Evolutionary conservation across 2,888 invertebrate genomes (phyloP).

Genomic region (Hecatera dysodea): DNA sequence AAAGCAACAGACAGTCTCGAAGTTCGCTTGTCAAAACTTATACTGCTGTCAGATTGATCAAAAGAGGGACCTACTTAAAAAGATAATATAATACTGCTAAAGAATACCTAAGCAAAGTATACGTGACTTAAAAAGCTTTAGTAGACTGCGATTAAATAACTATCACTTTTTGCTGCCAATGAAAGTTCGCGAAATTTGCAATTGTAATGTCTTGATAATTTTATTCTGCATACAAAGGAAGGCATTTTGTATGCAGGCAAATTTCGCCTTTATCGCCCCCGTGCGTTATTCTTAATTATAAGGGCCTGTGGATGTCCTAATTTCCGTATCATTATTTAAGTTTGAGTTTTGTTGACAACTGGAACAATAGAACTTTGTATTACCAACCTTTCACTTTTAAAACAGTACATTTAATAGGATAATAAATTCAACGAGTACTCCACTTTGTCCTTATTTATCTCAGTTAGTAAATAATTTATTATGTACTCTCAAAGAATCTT

Average conservation of each 20-base stretch:
- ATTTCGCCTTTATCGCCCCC: conserved; percentile 39
- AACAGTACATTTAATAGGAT: conserved; percentile 4
- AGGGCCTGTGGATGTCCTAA: conserved; percentile 26
- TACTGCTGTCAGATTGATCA: conserved; percentile 19
- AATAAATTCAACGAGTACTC: conserved; percentile 25
- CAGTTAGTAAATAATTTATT: conserved; percentile 25
- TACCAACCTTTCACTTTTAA: conserved; percentile 1
- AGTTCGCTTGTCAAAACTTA: conserved; percentile 15
- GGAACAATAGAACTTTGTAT: conserved; percentile 18
- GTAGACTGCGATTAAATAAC: conserved; percentile 55
- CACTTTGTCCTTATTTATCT: conserved; percentile 35
- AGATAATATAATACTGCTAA: conserved; percentile 5
- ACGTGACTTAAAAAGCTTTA: conserved; percentile 22
- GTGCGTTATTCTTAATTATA: conserved; percentile 51
- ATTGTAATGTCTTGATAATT: conserved; percentile 59
- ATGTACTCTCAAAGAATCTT: conserved; percentile 24
- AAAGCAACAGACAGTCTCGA: not conserved
- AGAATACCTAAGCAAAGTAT: conserved; percentile 20
- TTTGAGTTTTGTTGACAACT: conserved; percentile 17
- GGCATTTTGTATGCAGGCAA: conserved; percentile 30
- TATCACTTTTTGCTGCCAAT: conserved; percentile 56
- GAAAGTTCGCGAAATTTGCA: conserved; percentile 57
- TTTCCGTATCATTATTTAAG: conserved; percentile 38
- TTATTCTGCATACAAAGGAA: conserved; percentile 53
- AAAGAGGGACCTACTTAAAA: not conserved